Conservation (phyloP, 2,113 vertebrate species). For the Lophura nycthemera region DNA sequence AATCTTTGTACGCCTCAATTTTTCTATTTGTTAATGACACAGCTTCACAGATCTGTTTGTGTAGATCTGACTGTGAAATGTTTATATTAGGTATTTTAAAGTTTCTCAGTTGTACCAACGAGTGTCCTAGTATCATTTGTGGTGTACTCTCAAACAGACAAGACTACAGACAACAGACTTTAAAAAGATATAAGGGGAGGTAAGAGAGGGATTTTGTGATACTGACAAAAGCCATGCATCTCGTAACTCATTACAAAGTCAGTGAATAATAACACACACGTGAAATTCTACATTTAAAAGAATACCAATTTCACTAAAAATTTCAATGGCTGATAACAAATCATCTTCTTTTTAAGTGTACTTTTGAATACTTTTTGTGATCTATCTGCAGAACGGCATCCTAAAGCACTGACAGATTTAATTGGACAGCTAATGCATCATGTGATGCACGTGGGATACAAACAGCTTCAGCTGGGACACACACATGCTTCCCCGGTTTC, state of each 20-base stretch:
- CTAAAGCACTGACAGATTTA: neutral
- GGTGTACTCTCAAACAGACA: neutral
- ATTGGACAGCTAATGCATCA: neutral
- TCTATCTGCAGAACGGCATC: neutral
- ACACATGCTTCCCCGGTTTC: neutral
- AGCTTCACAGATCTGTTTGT: neutral
- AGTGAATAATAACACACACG: neutral
- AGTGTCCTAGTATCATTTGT: neutral
- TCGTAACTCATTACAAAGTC: neutral
- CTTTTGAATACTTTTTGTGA: neutral
- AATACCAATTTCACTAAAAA: neutral
- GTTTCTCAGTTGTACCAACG: neutral
- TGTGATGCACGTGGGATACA: neutral
- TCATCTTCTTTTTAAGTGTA: neutral
- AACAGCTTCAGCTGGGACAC: neutral
- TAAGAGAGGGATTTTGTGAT: neutral
- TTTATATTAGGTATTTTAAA: neutral
- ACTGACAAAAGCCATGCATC: neutral
- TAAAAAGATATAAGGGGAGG: neutral
- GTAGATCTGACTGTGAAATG: neutral
- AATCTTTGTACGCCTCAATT: neutral
- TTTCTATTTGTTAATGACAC: neutral
- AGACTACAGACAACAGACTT: neutral
- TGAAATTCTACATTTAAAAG: neutral
- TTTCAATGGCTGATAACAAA: neutral